Evolutionary conservation across 1,140 invertebrate genomes (phyloP).

Genomic region (Vanessa atalanta): DNA sequence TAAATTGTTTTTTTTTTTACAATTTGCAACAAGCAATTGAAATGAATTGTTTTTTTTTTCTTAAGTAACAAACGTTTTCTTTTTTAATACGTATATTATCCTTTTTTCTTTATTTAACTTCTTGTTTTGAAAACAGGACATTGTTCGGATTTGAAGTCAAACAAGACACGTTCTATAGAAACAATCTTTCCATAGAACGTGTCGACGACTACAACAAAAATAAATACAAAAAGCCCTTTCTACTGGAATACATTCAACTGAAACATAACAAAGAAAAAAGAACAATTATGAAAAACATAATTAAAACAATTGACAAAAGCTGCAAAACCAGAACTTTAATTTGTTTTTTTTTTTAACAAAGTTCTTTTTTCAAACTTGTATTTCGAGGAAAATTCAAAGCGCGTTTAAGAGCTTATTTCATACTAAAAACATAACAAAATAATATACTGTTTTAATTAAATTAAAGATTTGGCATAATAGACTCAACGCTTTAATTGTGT

Average conservation of each 20-base stretch:
- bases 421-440: too few species aligned
- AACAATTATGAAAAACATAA: conserved; percentile 13
- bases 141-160: background rate
- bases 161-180: conserved; percentile 3
- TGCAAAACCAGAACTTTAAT: conserved; percentile 7
- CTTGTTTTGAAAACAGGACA: conserved; percentile 15
- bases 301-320: conserved; percentile 21
- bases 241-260: conserved; percentile 9
- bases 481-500: too few species aligned
- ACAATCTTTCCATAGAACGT: background rate
- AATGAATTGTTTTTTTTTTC: too few species aligned
- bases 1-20: too few species aligned
- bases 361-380: background rate
- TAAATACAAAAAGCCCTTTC: conserved; percentile 4
- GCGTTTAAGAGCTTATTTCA: too few species aligned
- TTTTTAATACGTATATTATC: too few species aligned
- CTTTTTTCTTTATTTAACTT: background rate
- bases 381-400: too few species aligned
- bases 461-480: too few species aligned
- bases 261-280: conserved; percentile 5
- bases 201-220: background rate
- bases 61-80: too few species aligned
- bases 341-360: background rate
- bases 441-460: too few species aligned
- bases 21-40: too few species aligned